These are phyloP conservation scores for Tachyglossus aculeatus DNA, from an alignment of 2,797 vertebrate species.

Conservation along the genomic window DNA sequence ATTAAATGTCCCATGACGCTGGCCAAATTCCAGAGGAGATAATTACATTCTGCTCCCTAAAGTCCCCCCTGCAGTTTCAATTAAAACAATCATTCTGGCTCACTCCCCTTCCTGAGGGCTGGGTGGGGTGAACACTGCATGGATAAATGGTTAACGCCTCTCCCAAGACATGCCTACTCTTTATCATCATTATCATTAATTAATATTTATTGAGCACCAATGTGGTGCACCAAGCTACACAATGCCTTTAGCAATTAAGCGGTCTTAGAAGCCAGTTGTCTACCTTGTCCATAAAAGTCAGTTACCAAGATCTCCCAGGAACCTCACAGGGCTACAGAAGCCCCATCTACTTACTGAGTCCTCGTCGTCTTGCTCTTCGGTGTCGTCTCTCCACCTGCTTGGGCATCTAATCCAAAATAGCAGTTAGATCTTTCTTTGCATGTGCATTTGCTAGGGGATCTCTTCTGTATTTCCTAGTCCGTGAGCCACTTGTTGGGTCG, in stretches of 20 bases:
- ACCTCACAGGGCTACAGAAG: conserved; percentile 5
- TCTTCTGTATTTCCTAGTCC: conserved; percentile 12
- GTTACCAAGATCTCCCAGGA: conserved; percentile 6
- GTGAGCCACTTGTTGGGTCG: too few relatives aligned
- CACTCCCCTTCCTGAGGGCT: conserved; percentile 10
- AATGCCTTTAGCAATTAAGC: conserved; percentile 39
- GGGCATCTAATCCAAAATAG: conserved; percentile 39
- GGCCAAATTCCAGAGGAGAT: conserved; percentile 50
- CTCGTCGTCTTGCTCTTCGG: background rate
- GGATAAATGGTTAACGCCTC: background rate
- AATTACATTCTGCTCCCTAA: conserved; percentile 54
- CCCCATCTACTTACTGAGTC: background rate
- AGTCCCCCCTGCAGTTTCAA: conserved; percentile 48
- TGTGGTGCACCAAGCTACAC: conserved; percentile 19
- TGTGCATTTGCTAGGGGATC: conserved; percentile 4
- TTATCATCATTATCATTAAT: conserved; percentile 41
- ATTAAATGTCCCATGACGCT: conserved; percentile 23
- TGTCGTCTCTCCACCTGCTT: conserved; percentile 32
- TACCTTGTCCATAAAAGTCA: background rate
- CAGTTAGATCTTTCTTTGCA: conserved; percentile 20
- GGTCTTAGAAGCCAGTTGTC: background rate
- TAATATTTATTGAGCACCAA: conserved; percentile 50
- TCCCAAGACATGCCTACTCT: conserved; percentile 6
- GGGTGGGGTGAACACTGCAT: background rate
- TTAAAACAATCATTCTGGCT: conserved; percentile 43